Evolutionary conservation across 1,140 invertebrate genomes (phyloP).

Genomic region (Penaeus chinensis): DNA sequence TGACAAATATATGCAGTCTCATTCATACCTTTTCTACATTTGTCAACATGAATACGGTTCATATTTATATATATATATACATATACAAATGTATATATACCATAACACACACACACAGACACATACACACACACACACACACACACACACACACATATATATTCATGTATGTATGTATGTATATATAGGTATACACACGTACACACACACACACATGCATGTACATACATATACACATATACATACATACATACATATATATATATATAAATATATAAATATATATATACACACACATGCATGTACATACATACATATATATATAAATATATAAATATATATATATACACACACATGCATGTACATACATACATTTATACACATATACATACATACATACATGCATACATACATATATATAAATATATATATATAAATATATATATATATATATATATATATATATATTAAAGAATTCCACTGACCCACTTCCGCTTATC

Average conservation of each 20-base stretch:
- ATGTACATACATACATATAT: neutral
- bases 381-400: neutral
- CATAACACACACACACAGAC: no score
- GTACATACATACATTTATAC: neutral
- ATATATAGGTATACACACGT: no score
- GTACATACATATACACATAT: neutral
- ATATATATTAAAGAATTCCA: neutral
- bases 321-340: constrained; percentile 2
- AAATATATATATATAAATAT: neutral
- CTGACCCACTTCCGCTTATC: no score
- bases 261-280: neutral
- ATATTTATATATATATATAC: no score
- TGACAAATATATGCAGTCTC: no score
- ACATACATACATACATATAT: neutral
- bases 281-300: neutral
- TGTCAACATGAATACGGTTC: no score
- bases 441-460: constrained; percentile 22
- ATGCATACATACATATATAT: neutral
- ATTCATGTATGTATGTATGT: no score
- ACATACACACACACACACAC: no score
- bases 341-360: neutral
- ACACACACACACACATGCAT: no score
- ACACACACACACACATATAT: no score
- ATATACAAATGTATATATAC: no score
- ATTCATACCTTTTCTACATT: no score